Conservation (phyloP, 92 coral and sea anemone genomes). For the Phenganax marumi region DNA sequence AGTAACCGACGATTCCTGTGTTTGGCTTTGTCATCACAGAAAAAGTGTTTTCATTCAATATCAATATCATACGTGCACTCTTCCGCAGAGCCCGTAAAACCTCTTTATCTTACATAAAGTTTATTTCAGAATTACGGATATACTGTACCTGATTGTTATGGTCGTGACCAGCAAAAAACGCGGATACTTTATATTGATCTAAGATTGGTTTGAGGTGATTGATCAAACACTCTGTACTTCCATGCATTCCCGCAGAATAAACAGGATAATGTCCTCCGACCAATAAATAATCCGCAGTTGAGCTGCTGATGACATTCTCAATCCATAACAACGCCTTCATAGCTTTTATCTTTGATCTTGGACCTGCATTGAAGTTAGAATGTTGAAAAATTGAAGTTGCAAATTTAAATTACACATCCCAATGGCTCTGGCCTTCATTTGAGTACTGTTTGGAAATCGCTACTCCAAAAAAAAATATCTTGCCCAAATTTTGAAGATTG, state of each 20-base stretch:
- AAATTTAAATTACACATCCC: not conserved
- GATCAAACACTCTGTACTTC: slow-evolving; percentile 77
- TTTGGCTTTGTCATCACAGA: too few relatives aligned
- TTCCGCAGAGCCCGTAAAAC: not conserved
- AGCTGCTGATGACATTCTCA: slow-evolving; percentile 63
- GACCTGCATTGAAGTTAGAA: not conserved
- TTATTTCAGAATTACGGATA: not conserved
- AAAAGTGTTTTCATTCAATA: too few relatives aligned
- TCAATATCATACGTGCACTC: not conserved
- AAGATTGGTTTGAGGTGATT: slow-evolving; percentile 69
- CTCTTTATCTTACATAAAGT: not conserved
- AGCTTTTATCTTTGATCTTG: slow-evolving; percentile 23
- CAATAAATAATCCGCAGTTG: slow-evolving; percentile 72
- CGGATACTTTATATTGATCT: slow-evolving; percentile 74
- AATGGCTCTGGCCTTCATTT: too few relatives aligned
- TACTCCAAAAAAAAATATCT: too few relatives aligned
- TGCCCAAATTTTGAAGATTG: too few relatives aligned
- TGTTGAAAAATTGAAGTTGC: not conserved
- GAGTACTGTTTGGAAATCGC: too few relatives aligned
- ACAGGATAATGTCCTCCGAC: slow-evolving; percentile 97
- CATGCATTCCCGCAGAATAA: slow-evolving; percentile 97
- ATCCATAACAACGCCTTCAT: slow-evolving; percentile 79
- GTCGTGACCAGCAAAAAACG: slow-evolving; percentile 85
- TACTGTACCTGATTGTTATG: slow-evolving; percentile 80
- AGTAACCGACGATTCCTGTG: too few relatives aligned